phyloP scores from a whole-genome alignment of 2,888 invertebrate species.

The Megaustenia siamemsis region DNA sequence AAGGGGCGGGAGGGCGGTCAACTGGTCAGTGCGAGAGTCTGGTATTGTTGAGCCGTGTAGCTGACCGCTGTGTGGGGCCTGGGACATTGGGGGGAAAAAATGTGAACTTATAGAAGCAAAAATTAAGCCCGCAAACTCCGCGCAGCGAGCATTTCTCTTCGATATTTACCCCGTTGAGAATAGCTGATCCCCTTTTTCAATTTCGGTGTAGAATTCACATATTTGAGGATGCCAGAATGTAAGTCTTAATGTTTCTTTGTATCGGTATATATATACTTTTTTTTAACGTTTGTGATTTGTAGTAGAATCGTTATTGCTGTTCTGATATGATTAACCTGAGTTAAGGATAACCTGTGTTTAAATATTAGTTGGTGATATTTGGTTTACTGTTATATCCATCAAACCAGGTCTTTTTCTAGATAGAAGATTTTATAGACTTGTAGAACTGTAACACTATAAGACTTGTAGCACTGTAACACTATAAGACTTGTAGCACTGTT shows the following conservation, averaged over 20 bases:
- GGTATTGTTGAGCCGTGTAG: background rate
- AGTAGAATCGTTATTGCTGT: no score
- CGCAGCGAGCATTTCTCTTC: background rate
- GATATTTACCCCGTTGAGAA: background rate
- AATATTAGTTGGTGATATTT: no score
- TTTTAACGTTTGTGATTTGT: no score
- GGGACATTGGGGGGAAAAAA: background rate
- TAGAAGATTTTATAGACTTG: no score
- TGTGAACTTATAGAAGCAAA: background rate
- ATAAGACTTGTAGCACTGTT: no score
- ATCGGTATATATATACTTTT: no score
- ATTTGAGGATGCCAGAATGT: background rate
- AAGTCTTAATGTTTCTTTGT: background rate
- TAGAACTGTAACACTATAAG: no score
- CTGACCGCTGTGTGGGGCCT: background rate
- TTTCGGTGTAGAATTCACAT: background rate
- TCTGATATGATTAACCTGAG: no score
- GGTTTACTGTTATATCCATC: no score
- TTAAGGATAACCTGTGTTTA: no score
- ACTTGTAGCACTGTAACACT: no score
- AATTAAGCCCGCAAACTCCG: constrained; percentile 11
- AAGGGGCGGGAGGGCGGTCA: background rate
- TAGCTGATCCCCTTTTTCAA: background rate
- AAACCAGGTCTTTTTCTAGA: no score
- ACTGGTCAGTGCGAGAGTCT: constrained; percentile 4